Conservation (phyloP, 2,888 invertebrate genomes). For the Cheilosia scutellata region DNA sequence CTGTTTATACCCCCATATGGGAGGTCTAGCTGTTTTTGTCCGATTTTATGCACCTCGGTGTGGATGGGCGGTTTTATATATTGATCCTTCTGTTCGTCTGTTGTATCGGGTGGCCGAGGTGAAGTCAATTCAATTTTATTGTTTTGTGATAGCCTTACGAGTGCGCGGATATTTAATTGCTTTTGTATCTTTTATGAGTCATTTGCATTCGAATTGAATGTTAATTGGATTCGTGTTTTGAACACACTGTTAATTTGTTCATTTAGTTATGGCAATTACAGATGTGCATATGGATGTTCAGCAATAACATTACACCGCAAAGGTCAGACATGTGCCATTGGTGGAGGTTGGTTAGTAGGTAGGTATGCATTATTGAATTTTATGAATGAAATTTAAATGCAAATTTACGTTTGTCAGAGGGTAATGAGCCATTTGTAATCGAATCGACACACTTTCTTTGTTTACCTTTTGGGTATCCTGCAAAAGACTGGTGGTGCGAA, state of each 20-base stretch:
- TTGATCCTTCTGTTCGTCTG: conserved; percentile 41
- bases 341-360: conserved; percentile 12
- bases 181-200: conserved; percentile 45
- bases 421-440: conserved; percentile 34
- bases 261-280: conserved; percentile 70
- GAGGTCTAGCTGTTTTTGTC: neutral
- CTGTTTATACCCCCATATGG: conserved; percentile 23
- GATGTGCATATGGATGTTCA: conserved; percentile 22
- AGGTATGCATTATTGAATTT: conserved; percentile 19
- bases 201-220: conserved; percentile 51
- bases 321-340: conserved; percentile 48
- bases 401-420: conserved; percentile 30
- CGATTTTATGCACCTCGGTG: too few relatives aligned
- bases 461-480: neutral
- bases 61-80: conserved; percentile 6
- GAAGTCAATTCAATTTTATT: conserved; percentile 45
- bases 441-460: conserved; percentile 29
- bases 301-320: conserved; percentile 5
- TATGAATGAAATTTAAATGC: conserved; percentile 64
- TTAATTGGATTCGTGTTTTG: conserved; percentile 30
- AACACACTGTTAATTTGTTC: conserved; percentile 29
- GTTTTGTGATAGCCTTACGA: conserved; percentile 31
- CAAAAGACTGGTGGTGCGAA: neutral
- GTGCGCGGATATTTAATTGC: neutral
- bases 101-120: conserved; percentile 56